Base-by-base conservation (phyloP, 1,140 invertebrate species). In the Cherax quadricarinatus region DNA sequence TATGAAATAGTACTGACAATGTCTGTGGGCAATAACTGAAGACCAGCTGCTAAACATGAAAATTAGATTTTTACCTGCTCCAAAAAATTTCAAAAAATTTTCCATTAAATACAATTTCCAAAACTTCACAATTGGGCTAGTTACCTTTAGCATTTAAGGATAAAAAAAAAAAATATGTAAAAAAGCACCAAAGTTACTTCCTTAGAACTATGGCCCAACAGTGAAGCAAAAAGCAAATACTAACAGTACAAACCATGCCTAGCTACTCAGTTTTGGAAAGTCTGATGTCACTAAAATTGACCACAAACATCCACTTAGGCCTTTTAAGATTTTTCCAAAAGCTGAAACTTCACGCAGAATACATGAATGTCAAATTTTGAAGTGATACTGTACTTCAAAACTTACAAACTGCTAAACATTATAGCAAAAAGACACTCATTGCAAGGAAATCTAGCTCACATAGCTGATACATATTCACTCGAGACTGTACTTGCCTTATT, bases 171-270 rank as follows among this genome's bases (percentile, higher is more conserved):
- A 57, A 57, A 57, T 9, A 83, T 83, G n/a, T 48, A 82, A 82
- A 82, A 82, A 82, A 82, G 80, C 80, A 82, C 80, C 80, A 53
- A 49, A 53, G 80, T 70, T 70, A 83, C 24, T 18, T 16, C 51
- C 51, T 57, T 60, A 57, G 51, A 30, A 75, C n/a, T 75, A 30
- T 75, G 70, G 21, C 70, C 70, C 24, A 30, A 75, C 70, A 75
- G 7, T 75, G 24, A 30, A 75, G 70, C 70, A 75, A 6, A 75
- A 12, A 75, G 70, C 21, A 24, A 21, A 75, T 30, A 75, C 70
- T 60, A 57, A 83, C 51, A 57, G 30, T 60, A 51, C 57, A 60
- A 57, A 57, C 51, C 51, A 57, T 60, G 7, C 57, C 51, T 14
- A 7, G 9, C 21, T 60, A 60, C 51, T 30, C 5, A 75, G 70